Conservation (phyloP, 2,888 invertebrate genomes). For the Xestia c-nigrum region DNA sequence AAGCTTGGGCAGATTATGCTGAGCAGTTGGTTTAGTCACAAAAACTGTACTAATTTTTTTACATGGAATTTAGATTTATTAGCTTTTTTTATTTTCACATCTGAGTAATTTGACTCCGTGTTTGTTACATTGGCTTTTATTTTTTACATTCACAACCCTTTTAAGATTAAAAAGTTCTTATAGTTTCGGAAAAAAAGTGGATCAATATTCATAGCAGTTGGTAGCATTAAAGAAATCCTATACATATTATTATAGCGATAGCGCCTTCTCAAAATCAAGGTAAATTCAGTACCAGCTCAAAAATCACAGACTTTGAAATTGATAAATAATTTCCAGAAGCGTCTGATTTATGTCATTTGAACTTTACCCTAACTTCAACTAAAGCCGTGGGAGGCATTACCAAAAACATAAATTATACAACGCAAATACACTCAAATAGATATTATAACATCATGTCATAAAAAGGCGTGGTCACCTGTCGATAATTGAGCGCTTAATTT, state of each 20-base stretch:
- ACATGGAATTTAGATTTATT: neutral
- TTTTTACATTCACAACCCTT: too few relatives aligned
- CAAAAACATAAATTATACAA: constrained; percentile 13
- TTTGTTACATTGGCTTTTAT: neutral
- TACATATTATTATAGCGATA: neutral
- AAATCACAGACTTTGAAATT: too few relatives aligned
- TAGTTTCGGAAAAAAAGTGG: neutral
- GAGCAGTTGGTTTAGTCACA: neutral
- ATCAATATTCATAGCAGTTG: neutral
- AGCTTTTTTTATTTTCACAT: too few relatives aligned
- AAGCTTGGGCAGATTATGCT: neutral
- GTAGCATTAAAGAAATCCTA: neutral
- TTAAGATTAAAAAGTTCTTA: too few relatives aligned
- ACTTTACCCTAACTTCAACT: constrained; percentile 32
- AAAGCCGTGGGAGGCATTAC: constrained; percentile 39
- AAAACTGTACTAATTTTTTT: neutral
- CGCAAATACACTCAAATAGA: constrained; percentile 21
- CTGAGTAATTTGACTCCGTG: neutral
- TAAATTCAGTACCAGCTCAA: neutral
- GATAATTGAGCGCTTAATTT: constrained; percentile 26
- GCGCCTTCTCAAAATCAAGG: neutral
- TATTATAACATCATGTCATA: neutral
- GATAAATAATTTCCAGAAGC: neutral
- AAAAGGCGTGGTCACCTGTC: constrained; percentile 9
- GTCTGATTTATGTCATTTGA: constrained; percentile 23